phyloP scores from a whole-genome alignment of 2,797 vertebrate genomes.

The Protosalanx chinensis region DNA sequence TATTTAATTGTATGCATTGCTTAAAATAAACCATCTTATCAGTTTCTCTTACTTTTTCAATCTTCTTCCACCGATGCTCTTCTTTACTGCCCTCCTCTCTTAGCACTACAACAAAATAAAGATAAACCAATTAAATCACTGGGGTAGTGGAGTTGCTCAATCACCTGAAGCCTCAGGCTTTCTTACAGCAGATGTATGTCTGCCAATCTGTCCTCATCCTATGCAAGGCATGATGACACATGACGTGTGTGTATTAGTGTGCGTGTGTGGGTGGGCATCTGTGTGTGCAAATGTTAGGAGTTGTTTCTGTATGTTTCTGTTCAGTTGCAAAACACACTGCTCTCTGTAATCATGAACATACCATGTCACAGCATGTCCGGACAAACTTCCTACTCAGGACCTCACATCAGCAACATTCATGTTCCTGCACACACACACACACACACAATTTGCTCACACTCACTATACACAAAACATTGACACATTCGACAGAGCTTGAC shows the following conservation, averaged over 20 bases:
- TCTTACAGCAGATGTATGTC: constrained; percentile 38
- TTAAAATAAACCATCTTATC: not conserved
- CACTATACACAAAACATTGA: not conserved
- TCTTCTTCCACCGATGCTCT: constrained; percentile 7
- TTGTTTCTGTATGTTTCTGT: constrained; percentile 8
- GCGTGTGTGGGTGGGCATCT: not conserved
- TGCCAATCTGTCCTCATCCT: not conserved
- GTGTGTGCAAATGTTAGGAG: not conserved
- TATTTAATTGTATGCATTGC: not conserved
- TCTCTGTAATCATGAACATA: constrained; percentile 11
- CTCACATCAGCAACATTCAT: not conserved
- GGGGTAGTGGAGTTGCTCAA: constrained; percentile 29
- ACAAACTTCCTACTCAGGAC: not conserved
- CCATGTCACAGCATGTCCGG: constrained; percentile 9
- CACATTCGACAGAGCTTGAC: not conserved
- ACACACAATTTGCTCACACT: not conserved
- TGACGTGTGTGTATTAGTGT: constrained; percentile 4
- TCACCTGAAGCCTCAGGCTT: constrained; percentile 40
- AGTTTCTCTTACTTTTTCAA: not conserved
- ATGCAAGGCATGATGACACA: not conserved
- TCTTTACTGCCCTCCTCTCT: constrained; percentile 1
- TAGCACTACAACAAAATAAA: constrained; percentile 24
- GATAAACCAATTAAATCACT: constrained; percentile 38
- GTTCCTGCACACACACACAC: not conserved
- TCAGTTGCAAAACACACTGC: constrained; percentile 2